Percentiles rank a stretch among this genome's conserved stretches.
These are phyloP conservation scores for Myrmophylax atrothorax DNA, from an alignment of 2,113 vertebrate genomes.

Conservation along the genomic window DNA sequence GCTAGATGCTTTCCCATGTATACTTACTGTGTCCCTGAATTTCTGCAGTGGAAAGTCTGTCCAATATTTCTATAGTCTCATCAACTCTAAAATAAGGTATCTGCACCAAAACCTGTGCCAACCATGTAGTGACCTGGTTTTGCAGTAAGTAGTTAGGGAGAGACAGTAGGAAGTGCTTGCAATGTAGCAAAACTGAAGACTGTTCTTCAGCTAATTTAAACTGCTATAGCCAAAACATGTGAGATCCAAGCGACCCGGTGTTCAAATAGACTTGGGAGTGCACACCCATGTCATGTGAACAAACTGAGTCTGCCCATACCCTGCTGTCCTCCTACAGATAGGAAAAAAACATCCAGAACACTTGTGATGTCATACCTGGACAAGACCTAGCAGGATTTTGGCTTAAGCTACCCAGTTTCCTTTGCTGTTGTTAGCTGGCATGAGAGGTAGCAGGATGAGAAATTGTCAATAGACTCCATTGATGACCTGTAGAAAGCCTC, in stretches of 20 bases:
- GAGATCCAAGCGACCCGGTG: rapidly evolving
- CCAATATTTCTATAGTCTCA: not conserved
- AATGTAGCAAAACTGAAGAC: not conserved
- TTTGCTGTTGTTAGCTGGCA: not conserved
- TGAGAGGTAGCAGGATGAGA: not conserved
- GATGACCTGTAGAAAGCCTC: conserved; percentile 41
- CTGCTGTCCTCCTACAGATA: not conserved
- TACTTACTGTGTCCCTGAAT: not conserved
- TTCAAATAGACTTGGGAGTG: not conserved
- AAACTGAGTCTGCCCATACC: not conserved
- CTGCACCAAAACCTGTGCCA: not conserved
- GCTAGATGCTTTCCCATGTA: not conserved
- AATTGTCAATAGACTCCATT: not conserved
- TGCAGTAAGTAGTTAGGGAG: not conserved
- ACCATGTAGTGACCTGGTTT: not conserved
- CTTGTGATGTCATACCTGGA: not conserved
- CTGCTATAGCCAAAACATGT: not conserved
- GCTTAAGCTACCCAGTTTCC: not conserved
- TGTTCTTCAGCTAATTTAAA: not conserved
- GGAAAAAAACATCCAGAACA: not conserved
- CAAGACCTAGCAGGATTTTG: not conserved
- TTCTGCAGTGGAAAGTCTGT: not conserved
- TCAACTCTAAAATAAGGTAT: not conserved
- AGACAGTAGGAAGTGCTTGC: not conserved
- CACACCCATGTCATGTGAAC: not conserved